Base-by-base conservation (phyloP, 2,888 invertebrate species). In the Aphidoletes aphidimyza region DNA sequence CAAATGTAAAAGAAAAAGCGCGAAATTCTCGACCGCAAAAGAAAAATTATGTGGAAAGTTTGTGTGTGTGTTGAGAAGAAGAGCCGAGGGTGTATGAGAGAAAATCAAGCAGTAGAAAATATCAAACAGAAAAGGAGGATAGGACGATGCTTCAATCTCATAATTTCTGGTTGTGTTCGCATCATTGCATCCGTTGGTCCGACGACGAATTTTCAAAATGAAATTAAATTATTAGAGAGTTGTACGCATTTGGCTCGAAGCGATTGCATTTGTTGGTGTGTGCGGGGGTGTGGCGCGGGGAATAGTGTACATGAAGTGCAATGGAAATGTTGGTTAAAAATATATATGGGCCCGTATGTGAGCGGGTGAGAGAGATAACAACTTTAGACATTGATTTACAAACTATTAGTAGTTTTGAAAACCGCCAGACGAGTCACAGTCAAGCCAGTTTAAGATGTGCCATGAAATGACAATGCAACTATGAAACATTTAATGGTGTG, bases 311-410 rank as follows among this genome's bases (percentile, higher is more conserved):
- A 69, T 69, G 30, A 69, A 69, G 17, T 69, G 69, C 69, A 69
- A 30, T 69, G 69, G n/a, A 69, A 34, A 69, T 14, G 30, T 69
- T 69, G 34, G 69, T 26, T 34, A 34, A 69, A 69, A 69, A 69
- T 69, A 81, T 81, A 22, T n/a, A n/a, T n/a, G 81, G 3, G n/a
- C 37, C 0, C 26, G 11, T 22, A 81, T 81, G 81, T 81, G 22
- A 81, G 37, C n/a, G 37, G n/a, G 81, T 6, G 34, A 30, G 26
- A 81, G 37, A 37, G 81, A 81, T 81, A 81, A 81, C 81, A 81
- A 81, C 81, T 81, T 81, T 81, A 37, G 81, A 81, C 81, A 81
- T 81, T 81, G 81, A 81, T 81, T 81, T 81, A 81, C 81, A 81
- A 81, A 37, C 81, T 37, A 37, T 81, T 37, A 37, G 81, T 36